Percentiles rank a stretch among this genome's conserved stretches.
Evolutionary conservation across 2,797 vertebrate species (phyloP).

Genomic region (Zalophus californianus): DNA sequence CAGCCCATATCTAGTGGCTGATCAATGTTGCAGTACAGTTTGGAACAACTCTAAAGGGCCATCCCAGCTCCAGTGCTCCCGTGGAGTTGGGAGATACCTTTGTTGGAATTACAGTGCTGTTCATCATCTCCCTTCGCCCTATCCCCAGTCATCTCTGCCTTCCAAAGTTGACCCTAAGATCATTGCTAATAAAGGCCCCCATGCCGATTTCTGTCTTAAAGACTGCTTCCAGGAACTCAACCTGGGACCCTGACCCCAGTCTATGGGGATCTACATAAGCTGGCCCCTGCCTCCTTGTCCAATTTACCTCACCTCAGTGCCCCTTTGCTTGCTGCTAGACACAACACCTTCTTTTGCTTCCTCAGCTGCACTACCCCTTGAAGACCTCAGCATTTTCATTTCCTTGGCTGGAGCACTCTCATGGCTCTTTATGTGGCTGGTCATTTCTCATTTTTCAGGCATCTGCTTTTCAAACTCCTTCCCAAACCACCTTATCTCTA

Average conservation of each 20-base stretch:
- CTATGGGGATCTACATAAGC: neutral
- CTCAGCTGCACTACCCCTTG: neutral
- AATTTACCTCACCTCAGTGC: neutral
- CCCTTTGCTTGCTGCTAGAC: neutral
- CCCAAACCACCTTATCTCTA: neutral
- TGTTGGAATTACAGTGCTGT: no score
- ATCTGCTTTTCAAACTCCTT: neutral
- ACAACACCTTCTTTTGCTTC: neutral
- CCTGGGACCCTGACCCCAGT: neutral
- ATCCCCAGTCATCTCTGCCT: neutral
- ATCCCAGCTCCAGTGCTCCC: neutral
- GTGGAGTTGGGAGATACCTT: neutral
- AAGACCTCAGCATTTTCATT: neutral
- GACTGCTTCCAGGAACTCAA: neutral
- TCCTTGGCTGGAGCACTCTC: neutral
- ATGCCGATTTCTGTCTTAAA: neutral
- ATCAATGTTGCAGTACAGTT: fast-evolving
- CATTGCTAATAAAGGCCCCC: neutral
- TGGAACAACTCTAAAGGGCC: neutral
- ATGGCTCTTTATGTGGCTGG: neutral
- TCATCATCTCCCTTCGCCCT: neutral
- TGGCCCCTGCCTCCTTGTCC: neutral
- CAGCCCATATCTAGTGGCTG: neutral
- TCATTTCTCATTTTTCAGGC: neutral
- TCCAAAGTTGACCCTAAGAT: neutral